Base-by-base conservation (phyloP, 2,797 vertebrate species). In the Rhyacichthys aspro region DNA sequence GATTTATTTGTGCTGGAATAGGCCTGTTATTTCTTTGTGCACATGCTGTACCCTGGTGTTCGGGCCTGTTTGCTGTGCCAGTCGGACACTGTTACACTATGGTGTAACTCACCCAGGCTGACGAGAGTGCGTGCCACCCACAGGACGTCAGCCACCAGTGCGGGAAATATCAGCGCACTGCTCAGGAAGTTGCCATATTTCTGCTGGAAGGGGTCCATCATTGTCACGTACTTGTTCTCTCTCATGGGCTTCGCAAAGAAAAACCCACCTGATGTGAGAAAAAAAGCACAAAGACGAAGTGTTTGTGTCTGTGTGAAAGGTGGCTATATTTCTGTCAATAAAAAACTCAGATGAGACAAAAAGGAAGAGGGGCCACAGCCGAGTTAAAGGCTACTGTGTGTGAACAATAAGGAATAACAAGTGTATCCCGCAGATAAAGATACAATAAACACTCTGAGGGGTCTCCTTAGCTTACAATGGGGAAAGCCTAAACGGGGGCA, bases 181-280 rank as follows among this genome's bases (percentile, higher is more conserved):
- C 91, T 91, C 88, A 95, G 69, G 83, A 91, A 18, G 81, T 89
- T 88, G 41, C 91, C 91, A 55, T 92, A 91, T 67, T 89, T 91
- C 69, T 86, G 41, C 28, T 88, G 93, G 65, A 95, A 89, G 0
- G 94, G 94, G 66, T 95, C 94, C 93, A 94, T 94, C 87, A 95
- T 89, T 0, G 93, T 94, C 74, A 94, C 7, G 1, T 89, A 94
- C 43, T 91, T 93, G 79, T 92, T 94, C 62, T 88, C 82, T 86
- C 92, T 92, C 93, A 94, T 93, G 14, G 92, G 94, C 36, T 91
- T 93, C 37, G 91, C 90, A 62, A 95, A 95, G 86, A 95, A 93
- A 78, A 92, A 85, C 28, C 91, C 92, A 79, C 93, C 94, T 95
- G 57, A 19, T 68, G n/a, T 55, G 15, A 43, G 15, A 16, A 63